Percentiles rank a stretch among this genome's conserved stretches.
Evolutionary conservation across 2,113 vertebrate species (phyloP).

Genomic region (Oncorhynchus kisutch): DNA sequence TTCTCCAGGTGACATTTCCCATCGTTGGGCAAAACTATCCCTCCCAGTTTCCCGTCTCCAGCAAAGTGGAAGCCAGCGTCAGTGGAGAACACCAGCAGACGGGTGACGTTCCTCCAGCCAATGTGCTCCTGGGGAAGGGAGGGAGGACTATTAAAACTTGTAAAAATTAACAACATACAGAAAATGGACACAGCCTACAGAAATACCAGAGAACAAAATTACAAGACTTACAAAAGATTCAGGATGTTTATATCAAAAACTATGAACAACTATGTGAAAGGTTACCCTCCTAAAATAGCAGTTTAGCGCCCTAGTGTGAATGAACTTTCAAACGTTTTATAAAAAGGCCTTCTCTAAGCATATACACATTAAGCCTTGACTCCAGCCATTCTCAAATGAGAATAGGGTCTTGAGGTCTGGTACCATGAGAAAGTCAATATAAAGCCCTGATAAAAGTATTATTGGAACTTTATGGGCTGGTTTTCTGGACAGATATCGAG

Average conservation of each 20-base stretch:
- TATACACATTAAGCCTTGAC: not conserved
- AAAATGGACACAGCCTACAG: not conserved
- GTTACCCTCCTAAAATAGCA: not conserved
- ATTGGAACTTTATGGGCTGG: not conserved
- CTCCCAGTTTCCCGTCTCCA: conserved; percentile 96
- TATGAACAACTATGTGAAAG: not conserved
- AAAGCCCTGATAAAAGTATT: not conserved
- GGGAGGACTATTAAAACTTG: not conserved
- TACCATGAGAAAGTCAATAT: not conserved
- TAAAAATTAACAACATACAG: not conserved
- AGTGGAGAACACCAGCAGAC: conserved; percentile 96
- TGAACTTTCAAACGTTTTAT: not conserved
- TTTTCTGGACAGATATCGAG: not conserved
- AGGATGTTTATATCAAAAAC: not conserved
- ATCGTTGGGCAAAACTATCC: conserved; percentile 97
- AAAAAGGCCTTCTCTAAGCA: not conserved
- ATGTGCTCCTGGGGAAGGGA: conserved; percentile 80
- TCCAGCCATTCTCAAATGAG: no score
- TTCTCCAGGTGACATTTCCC: conserved; percentile 93
- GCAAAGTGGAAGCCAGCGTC: conserved; percentile 98
- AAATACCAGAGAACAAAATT: not conserved
- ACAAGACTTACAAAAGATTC: not conserved
- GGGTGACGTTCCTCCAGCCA: conserved; percentile 96
- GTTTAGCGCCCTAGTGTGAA: not conserved
- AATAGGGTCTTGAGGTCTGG: no score